Base-by-base conservation (phyloP, 2,113 vertebrate genomes). In the Girardinichthys multiradiatus region DNA sequence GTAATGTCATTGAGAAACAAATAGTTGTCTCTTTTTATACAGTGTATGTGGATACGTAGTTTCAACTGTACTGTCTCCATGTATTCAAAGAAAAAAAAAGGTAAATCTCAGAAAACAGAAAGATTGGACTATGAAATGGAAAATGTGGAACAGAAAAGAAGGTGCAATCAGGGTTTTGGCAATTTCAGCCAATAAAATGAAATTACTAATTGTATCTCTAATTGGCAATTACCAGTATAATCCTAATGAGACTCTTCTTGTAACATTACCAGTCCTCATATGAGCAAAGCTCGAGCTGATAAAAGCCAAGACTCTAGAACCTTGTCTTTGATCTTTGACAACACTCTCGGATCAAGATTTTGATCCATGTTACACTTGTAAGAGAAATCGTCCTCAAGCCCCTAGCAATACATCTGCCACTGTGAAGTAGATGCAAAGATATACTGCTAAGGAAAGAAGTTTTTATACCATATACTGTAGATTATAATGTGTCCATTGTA, bases 301-400 rank as follows among this genome's bases (percentile, higher is more conserved):
- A 24, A 68, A 57, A 68, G 48, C 66, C 24, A 68, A 57, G 51
- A 48, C 26, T 45, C 26, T 19, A 19, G 37, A 68, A 68, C 33
- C 45, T 57, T 19, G 24, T 68, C 48, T 68, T 68, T 68, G 66
- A 68, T 68, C 29, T 57, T 30, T 57, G 48, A 57, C 48, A 68
- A 57, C 29, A 57, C 33, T 68, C 66, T n/a, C 5, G 21, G 30
- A 68, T 68, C 29, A 68, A 68, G 48, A 48, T 57, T 68, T 68
- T 68, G 66, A 68, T 68, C 66, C 15, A 24, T 24, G 21, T 33
- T 57, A 26, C 29, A 33, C 21, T 33, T 21, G 64, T 67, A 67
- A 24, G 10, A 26, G 5, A 33, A 33, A 17, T 57, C 12, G 8
- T 68, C 65, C 12, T n/a, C 31, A 13, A 19, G 29, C 57, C 48